Evolutionary conservation across 1,140 invertebrate species (phyloP).

Genomic region (Pogonomyrmex californicus): DNA sequence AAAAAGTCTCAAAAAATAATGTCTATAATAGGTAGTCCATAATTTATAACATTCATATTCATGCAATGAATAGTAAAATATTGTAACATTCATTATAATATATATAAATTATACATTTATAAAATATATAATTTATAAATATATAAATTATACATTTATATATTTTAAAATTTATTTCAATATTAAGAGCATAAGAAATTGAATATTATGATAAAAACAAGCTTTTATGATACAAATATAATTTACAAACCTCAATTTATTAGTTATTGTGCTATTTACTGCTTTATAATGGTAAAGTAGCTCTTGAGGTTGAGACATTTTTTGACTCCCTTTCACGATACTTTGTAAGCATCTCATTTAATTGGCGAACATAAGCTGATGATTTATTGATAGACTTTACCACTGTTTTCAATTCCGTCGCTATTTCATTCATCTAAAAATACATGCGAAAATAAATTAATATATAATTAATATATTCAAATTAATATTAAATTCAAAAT

Average conservation of each 20-base stretch:
- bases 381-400: slow-evolving; percentile 86
- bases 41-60: no score
- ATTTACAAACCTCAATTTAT: not conserved
- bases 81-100: no score
- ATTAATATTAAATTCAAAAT: not conserved
- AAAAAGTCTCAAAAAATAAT: no score
- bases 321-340: slow-evolving; percentile 80
- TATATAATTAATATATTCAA: not conserved
- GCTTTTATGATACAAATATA: slow-evolving; percentile 45
- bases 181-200: not conserved
- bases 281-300: slow-evolving; percentile 50
- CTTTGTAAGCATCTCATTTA: slow-evolving; percentile 82
- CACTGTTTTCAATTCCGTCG: slow-evolving; percentile 85
- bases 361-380: slow-evolving; percentile 81
- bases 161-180: not conserved
- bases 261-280: slow-evolving; percentile 54
- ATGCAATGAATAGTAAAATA: no score
- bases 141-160: not conserved
- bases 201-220: slow-evolving; percentile 19
- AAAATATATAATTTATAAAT: no score
- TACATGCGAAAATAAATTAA: not conserved
- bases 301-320: slow-evolving; percentile 75
- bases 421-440: slow-evolving; percentile 87
- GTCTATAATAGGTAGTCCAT: no score
- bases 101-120: not conserved